Conservation (phyloP, 2,888 invertebrate species). For the Erynnis tages region DNA sequence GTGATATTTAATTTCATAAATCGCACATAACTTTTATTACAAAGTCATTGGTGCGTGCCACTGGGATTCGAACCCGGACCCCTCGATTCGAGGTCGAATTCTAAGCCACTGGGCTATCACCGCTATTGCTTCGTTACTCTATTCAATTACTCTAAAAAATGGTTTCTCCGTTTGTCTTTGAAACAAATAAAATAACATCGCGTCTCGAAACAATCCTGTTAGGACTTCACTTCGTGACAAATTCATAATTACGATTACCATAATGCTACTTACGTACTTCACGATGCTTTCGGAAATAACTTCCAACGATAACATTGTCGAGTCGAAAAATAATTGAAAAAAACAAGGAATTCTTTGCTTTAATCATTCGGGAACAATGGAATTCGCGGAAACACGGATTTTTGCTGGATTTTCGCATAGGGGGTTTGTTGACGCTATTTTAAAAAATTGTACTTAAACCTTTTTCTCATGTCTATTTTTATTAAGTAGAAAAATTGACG, state of each 20-base stretch:
- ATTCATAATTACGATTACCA: conserved; percentile 21
- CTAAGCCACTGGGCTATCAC: too few species aligned
- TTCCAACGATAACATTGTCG: conserved; percentile 10
- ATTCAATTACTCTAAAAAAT: background rate
- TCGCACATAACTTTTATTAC: too few species aligned
- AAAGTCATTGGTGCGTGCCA: too few species aligned
- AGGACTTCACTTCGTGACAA: conserved; percentile 12
- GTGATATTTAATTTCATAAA: too few species aligned
- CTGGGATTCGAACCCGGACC: too few species aligned
- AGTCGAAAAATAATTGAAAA: background rate
- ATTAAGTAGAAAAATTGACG: too few species aligned
- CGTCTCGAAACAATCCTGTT: conserved; percentile 1
- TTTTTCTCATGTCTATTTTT: too few species aligned
- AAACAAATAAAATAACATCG: conserved; percentile 4
- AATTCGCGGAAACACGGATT: background rate
- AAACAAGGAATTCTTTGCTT: conserved; percentile 8
- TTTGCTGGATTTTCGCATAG: background rate
- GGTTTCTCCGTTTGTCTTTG: background rate
- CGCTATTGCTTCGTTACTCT: too few species aligned
- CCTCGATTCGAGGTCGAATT: too few species aligned
- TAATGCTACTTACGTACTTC: conserved; percentile 17
- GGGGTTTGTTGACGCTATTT: background rate
- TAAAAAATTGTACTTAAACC: too few species aligned
- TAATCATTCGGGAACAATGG: background rate
- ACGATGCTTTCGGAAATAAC: conserved; percentile 8